phyloP scores from a whole-genome alignment of 2,797 vertebrate genomes.

The Sarcophilus harrisii region DNA sequence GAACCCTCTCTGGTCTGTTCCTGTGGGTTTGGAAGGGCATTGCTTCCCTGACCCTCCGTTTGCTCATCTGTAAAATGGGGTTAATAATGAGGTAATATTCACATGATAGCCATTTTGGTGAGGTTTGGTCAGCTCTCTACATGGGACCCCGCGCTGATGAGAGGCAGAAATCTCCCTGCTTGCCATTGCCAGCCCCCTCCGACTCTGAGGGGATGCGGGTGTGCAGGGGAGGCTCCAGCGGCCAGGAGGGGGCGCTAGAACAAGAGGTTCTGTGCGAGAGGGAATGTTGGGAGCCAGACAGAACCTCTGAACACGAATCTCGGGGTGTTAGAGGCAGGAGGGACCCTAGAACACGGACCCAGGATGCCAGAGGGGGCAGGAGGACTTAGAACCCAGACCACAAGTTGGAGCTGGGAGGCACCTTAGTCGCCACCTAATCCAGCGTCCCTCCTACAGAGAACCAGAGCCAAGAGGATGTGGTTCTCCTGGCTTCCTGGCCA shows the following conservation, averaged over 20 bases:
- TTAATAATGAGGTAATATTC: not conserved
- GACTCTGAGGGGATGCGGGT: not conserved
- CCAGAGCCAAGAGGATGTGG: not conserved
- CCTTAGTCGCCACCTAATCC: not conserved
- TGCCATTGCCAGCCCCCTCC: not conserved
- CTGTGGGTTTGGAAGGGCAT: not conserved
- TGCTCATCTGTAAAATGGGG: not conserved
- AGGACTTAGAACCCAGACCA: too few relatives aligned
- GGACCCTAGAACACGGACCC: too few relatives aligned
- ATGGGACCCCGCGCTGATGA: not conserved
- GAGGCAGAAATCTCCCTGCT: not conserved
- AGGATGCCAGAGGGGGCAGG: too few relatives aligned
- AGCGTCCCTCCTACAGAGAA: not conserved
- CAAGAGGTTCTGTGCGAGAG: not conserved
- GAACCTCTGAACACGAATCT: not conserved
- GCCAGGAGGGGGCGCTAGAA: not conserved
- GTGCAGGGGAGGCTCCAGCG: not conserved
- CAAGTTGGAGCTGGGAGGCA: not conserved
- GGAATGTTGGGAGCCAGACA: not conserved
- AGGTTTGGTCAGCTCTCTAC: not conserved
- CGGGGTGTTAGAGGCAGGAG: not conserved
- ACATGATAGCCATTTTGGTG: not conserved
- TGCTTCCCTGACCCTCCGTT: not conserved
- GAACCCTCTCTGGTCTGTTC: not conserved
- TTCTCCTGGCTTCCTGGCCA: not conserved